Base-by-base conservation (phyloP, 2,888 invertebrate species). In the Uropetala carovei region DNA sequence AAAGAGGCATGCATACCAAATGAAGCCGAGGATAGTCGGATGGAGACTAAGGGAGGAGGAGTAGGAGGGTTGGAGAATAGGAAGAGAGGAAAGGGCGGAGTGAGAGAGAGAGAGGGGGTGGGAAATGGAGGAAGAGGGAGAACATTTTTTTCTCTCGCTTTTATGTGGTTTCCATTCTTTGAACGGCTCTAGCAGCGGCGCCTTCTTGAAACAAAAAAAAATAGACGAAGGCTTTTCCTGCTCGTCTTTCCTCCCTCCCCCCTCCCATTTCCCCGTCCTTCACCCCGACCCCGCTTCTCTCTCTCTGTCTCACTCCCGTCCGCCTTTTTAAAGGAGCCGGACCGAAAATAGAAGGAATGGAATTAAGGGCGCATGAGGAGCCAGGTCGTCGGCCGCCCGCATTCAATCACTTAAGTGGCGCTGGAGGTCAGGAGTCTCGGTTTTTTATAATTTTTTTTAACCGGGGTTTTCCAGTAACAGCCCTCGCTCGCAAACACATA, bases 361-460 rank as follows among this genome's bases (percentile, higher is more conserved):
- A 89, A 89, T 89, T 89, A 89, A 64, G 89, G 89, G 86, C 59
- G 86, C 57, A 16, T 86, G 27, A 86, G 86, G 89, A 89, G 89
- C 89, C 89, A 89, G 89, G 89, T 89, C 89, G 89, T 89, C 89
- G 89, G 68, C 58, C 89, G 89, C 89, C 89, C 89, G 43, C 43
- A 89, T 89, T 89, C 89, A 89, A 89, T 89, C 89, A 89, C 89
- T 89, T 89, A 89, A 89, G 89, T 89, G 89, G 89, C 89, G 64
- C 89, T 89, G 89, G 89, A 89, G 89, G 89, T 89, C 89, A 89
- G 60, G 89, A 27, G 56, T 43, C 64, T 59, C n/a, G 68, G 68
- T 68, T 68, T 68, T 27, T 75, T 75, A 75, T 27, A 27, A 18
- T 75, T 75, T 75, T n/a, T 27, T 27, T 75, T 13, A 16, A 18